Conservation (phyloP, 92 coral and sea anemone species). For the Porites evermanni region DNA sequence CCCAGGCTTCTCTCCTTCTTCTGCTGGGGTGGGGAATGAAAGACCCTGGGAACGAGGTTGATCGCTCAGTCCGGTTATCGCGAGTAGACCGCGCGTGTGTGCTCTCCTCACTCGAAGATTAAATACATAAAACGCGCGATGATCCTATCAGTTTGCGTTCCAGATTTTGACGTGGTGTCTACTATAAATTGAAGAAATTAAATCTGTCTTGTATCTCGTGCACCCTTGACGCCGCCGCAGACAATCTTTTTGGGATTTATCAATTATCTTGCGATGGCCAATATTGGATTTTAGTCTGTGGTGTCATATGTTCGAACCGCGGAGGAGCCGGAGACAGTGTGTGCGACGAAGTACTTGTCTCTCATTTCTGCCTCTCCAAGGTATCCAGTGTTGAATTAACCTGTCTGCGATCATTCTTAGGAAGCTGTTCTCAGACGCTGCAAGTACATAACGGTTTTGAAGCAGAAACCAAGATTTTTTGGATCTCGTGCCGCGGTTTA, state of each 20-base stretch:
- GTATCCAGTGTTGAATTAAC: constrained; percentile 16
- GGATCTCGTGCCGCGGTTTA: constrained; percentile 42
- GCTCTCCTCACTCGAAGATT: not conserved
- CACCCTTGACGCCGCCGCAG: constrained; percentile 36
- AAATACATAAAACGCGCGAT: not conserved
- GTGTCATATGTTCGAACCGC: not conserved
- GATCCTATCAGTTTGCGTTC: not conserved
- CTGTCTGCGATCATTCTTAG: constrained; percentile 31
- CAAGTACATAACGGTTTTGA: constrained; percentile 13
- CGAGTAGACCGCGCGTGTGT: not conserved
- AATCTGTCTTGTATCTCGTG: constrained; percentile 17
- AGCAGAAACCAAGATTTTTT: not conserved
- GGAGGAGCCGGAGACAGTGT: constrained; percentile 1
- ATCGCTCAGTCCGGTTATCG: not conserved
- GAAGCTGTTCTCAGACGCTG: constrained; percentile 28
- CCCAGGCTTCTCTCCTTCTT: too few species aligned
- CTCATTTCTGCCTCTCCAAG: constrained; percentile 5
- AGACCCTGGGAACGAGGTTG: too few species aligned
- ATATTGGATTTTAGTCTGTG: constrained; percentile 15
- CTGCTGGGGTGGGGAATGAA: too few species aligned
- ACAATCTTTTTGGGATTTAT: constrained; percentile 18
- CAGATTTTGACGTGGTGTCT: constrained; percentile 26
- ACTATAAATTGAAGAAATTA: constrained; percentile 18
- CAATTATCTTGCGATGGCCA: not conserved
- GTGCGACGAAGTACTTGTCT: constrained; percentile 48